Conservation (phyloP, 2,888 invertebrate species). For the Leptinotarsa juncta region DNA sequence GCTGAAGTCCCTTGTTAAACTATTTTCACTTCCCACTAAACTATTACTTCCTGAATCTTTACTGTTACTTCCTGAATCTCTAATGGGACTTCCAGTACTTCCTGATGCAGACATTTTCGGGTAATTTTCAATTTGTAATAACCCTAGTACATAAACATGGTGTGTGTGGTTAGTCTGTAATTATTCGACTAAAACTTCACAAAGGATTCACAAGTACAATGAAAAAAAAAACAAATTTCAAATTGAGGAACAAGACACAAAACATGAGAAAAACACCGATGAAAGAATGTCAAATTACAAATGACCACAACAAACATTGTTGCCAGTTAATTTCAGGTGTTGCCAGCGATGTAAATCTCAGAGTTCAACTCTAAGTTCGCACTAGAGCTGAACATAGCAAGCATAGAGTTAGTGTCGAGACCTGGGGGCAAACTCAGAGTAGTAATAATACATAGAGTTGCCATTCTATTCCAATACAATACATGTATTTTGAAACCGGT, state of each 20-base stretch:
- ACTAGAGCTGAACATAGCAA: no score
- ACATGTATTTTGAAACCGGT: no score
- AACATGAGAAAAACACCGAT: conserved; percentile 13
- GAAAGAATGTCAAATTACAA: not conserved
- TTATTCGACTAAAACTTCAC: not conserved
- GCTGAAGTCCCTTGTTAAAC: conserved; percentile 75
- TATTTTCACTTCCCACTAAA: conserved; percentile 64
- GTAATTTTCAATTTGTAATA: not conserved
- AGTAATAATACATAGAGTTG: no score
- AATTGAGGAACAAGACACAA: not conserved
- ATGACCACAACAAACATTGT: not conserved
- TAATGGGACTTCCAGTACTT: conserved; percentile 60
- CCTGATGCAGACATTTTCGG: conserved; percentile 50
- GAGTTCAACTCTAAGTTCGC: no score
- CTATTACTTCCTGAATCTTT: conserved; percentile 58
- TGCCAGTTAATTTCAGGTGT: not conserved
- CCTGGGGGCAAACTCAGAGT: no score
- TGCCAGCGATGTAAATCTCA: not conserved
- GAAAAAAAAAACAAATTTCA: not conserved
- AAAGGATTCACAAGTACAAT: not conserved
- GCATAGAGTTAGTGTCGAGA: no score
- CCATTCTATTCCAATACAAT: no score
- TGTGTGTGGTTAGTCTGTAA: not conserved
- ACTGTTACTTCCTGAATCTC: conserved; percentile 57
- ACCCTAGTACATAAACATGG: not conserved